Conservation (phyloP, 2,797 vertebrate species). For the Lagodon rhomboides region DNA sequence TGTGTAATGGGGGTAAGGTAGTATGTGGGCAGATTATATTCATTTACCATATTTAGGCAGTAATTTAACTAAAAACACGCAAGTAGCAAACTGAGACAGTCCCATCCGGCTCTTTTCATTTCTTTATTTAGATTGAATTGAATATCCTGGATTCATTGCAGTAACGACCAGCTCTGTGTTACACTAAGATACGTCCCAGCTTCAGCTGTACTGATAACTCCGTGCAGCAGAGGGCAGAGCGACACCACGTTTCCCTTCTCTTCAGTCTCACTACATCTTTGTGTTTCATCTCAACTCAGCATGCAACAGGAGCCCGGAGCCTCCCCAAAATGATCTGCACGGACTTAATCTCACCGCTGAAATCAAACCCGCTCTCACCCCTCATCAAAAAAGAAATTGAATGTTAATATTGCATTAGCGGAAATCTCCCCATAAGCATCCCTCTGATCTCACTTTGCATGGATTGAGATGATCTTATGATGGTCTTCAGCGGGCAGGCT, state of each 20-base stretch:
- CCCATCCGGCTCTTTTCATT: not conserved
- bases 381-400: conserved; percentile 65
- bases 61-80: not conserved
- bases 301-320: conserved; percentile 6
- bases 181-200: not conserved
- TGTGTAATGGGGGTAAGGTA: not conserved
- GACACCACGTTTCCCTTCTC: conserved; percentile 43
- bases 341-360: conserved; percentile 58
- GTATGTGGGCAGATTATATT: too few relatives aligned
- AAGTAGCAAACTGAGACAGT: not conserved
- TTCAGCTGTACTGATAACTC: conserved; percentile 28
- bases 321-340: conserved; percentile 50
- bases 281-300: conserved; percentile 11
- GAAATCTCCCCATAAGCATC: conserved; percentile 67
- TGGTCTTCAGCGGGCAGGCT: conserved; percentile 64
- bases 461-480: conserved; percentile 74
- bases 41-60: not conserved
- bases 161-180: not conserved
- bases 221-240: conserved; percentile 75
- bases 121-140: not conserved
- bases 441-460: conserved; percentile 64
- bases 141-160: not conserved
- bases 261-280: not conserved
- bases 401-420: conserved; percentile 76
- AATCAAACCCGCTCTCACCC: conserved; percentile 38